Evolutionary conservation across 2,888 invertebrate species (phyloP).

Genomic region (Tachystola acroxantha): DNA sequence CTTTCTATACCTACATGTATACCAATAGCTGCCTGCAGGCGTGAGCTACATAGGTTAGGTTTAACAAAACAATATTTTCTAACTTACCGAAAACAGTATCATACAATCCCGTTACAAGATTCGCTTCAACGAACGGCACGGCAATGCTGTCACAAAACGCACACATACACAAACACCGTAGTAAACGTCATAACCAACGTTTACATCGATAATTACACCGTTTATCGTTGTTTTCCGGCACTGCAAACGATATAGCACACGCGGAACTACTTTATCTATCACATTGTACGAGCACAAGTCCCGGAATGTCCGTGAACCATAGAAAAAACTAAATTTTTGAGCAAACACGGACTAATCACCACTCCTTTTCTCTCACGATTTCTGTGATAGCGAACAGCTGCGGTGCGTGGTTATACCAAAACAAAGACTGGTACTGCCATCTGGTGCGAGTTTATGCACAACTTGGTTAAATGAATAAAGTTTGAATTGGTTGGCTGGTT

Average conservation of each 20-base stretch:
- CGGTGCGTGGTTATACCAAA: slow-evolving; percentile 69
- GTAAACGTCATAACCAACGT: slow-evolving; percentile 74
- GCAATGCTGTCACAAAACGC: slow-evolving; percentile 66
- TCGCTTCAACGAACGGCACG: slow-evolving; percentile 72
- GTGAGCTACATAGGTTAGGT: slow-evolving; percentile 50
- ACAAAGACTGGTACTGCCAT: slow-evolving; percentile 64
- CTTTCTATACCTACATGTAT: slow-evolving; percentile 27
- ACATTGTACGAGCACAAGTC: slow-evolving; percentile 46
- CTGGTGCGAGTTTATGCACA: slow-evolving; percentile 22
- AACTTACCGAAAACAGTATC: slow-evolving; percentile 61
- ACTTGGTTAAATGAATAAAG: neutral
- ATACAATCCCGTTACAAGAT: slow-evolving; percentile 69
- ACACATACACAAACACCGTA: slow-evolving; percentile 60
- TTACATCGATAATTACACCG: slow-evolving; percentile 66
- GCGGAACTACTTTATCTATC: slow-evolving; percentile 44
- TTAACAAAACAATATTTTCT: slow-evolving; percentile 45
- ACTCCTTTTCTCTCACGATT: slow-evolving; percentile 77
- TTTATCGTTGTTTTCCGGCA: slow-evolving; percentile 49
- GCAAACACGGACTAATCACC: slow-evolving; percentile 73
- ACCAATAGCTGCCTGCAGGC: slow-evolving; percentile 29
- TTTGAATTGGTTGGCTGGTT: neutral
- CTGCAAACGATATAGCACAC: slow-evolving; percentile 55
- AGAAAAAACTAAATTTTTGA: slow-evolving; percentile 66
- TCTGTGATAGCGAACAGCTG: slow-evolving; percentile 78
- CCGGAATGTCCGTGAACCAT: slow-evolving; percentile 53